Percentiles rank a stretch among this genome's conserved stretches.
phyloP scores from a whole-genome alignment of 2,113 vertebrate species.

The Cyanoderma ruficeps region DNA sequence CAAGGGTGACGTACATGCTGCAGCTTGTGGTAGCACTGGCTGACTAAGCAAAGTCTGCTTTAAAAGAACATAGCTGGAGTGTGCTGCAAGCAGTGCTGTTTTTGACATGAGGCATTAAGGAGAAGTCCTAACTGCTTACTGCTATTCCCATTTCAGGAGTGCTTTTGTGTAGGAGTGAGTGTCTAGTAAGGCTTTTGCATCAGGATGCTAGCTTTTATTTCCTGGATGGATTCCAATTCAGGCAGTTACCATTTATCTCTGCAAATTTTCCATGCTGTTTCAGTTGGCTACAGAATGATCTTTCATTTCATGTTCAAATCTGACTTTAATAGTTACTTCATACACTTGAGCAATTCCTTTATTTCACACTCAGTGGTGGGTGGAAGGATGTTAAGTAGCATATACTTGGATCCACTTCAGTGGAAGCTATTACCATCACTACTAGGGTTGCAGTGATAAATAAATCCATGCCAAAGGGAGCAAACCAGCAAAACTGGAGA shows the following conservation, averaged over 20 bases:
- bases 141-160: neutral
- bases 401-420: neutral
- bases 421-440: neutral
- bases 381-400: neutral
- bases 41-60: neutral
- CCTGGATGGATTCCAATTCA: neutral
- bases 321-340: conserved; percentile 6
- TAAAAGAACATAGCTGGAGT: neutral
- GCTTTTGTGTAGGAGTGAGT: neutral
- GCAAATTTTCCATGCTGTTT: neutral
- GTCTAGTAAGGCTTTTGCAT: conserved; percentile 14
- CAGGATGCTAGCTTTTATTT: neutral
- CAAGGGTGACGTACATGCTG: neutral
- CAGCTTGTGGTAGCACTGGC: neutral
- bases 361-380: neutral
- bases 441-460: neutral
- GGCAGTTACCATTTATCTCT: neutral
- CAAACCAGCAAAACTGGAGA: neutral
- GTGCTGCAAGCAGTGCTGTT: neutral
- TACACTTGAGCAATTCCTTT: conserved; percentile 36
- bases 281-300: neutral
- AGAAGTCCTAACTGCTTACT: neutral
- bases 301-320: conserved; percentile 35
- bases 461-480: neutral
- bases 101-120: neutral